Evolutionary conservation across 1,140 invertebrate species (phyloP), one percentile per base, ranked within the genome.

Genomic region (Calephelis nemesis): DNA sequence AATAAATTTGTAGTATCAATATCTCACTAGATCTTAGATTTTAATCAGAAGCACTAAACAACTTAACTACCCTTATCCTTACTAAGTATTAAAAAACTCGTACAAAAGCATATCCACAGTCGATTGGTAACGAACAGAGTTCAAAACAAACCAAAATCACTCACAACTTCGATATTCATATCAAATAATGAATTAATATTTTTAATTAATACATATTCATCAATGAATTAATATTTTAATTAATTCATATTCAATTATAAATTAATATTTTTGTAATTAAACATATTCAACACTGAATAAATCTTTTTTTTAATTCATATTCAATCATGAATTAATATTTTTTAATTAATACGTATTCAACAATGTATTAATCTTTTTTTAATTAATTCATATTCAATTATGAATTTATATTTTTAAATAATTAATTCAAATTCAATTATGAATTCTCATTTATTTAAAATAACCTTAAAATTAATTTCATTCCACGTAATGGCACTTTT

Each of bases 401-500:
- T 39, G 30, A 58, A 58, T 58, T 42, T 7, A 42, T 19, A 19
- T 19, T 19, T 19, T 19, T 19, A 19, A 19, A 19, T 19, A 19
- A 19, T 19, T 19, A 19, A 19, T 19, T 19, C 15, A 19, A 19
- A 19, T 19, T 19, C 1, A 30, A 30, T 30, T 30, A 30, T 30
- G 30, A 30, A 30, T 30, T 30, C 30, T 30, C 7, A 45, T 45
- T 45, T 45, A 67, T n/a, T 42, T 30, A 54, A 63, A 68, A 49
- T 62, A 1, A 30, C 30, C 63, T 63, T 65, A 68, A 50, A 42
- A 52, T 48, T 47, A 48, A 67, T 48, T 67, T 68, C 39, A 62
- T 65, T 66, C 39, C 47, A 63, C 47, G 48, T 54, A 73, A 73
- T 74, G 72, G 72, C 72, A 74, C 72, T 68, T 70, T 47, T 49